Evolutionary conservation across 2,888 invertebrate genomes (phyloP).

Genomic region (Ceraclea dissimilis): DNA sequence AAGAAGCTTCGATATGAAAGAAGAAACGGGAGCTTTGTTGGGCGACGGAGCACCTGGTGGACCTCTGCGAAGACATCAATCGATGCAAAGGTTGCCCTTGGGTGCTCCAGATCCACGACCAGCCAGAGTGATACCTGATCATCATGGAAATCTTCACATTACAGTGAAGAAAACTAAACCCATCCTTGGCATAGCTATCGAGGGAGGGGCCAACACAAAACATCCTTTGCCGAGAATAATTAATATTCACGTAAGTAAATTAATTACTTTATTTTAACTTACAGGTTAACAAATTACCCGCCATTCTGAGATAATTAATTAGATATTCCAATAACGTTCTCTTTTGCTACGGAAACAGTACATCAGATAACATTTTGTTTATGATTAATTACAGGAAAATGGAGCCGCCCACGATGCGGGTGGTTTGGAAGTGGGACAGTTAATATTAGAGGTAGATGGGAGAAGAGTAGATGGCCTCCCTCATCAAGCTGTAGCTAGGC

Average conservation of each 20-base stretch:
- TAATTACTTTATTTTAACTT: not conserved
- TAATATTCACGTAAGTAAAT: conserved; percentile 79
- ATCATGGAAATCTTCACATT: conserved; percentile 81
- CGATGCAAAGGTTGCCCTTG: conserved; percentile 66
- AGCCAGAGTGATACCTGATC: conserved; percentile 70
- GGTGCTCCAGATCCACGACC: conserved; percentile 48
- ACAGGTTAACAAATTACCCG: too few species aligned
- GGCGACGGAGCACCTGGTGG: conserved; percentile 48
- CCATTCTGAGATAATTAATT: too few species aligned
- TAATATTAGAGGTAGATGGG: conserved; percentile 88
- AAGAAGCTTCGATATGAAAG: conserved; percentile 84
- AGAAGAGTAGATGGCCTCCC: conserved; percentile 69
- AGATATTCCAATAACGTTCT: too few species aligned
- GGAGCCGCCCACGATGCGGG: conserved; percentile 91
- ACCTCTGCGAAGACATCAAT: conserved; percentile 65
- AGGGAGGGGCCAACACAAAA: conserved; percentile 93
- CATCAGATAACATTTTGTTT: not conserved
- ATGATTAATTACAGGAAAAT: conserved; percentile 62
- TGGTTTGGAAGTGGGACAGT: conserved; percentile 87
- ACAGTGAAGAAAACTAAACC: conserved; percentile 90
- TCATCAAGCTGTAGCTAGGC: conserved; percentile 84
- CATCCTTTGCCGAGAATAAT: conserved; percentile 93
- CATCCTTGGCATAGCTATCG: conserved; percentile 92
- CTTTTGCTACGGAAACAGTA: too few species aligned
- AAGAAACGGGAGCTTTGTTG: conserved; percentile 66